Base-by-base conservation (phyloP, 1,140 invertebrate genomes). In the Neuroterus valhalla region DNA sequence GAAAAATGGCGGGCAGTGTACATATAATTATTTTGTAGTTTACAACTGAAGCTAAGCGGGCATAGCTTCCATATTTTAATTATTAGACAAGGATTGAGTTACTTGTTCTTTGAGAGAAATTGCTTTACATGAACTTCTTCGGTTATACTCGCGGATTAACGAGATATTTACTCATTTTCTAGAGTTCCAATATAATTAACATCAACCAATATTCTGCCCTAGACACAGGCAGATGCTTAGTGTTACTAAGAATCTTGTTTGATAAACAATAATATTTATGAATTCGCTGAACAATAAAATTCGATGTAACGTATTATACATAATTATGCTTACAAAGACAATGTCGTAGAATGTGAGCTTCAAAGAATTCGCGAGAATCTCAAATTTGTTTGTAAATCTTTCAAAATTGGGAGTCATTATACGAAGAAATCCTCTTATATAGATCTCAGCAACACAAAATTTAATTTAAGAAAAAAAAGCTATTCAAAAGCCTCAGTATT, bases 211-310 rank as follows among this genome's bases (percentile, higher is more conserved):
- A 15, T 1, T 14, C 55, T 31, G 55, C 55, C 26, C 55, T 62
- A 23, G 26, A n/a, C 31, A 31, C 55, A 21, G 10, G 19, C 21
- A 55, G 23, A 55, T 62, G 31, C n/a, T 62, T 62, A 38, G 31
- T 15, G 23, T 26, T 62, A 62, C 8, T 8, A 8, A 62, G 21
- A 62, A 62, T 55, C 52, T 55, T 68, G 38, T 46, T 70, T 75
- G 46, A 73, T 68, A 78, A 80, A 78, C 75, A 73, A 71, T 69
- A 66, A 74, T 67, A 69, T 44, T 52, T 69, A 66, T 62, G 70
- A 46, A 48, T 78, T 76, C 74, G 76, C 50, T 78, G 68, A 84
- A 82, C 80, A 84, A 84, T 83, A 82, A 82, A 78, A 45, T 78
- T 81, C 68, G 50, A 76, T 78, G 76, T 76, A 76, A 80, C 70